Evolutionary conservation across 1,140 invertebrate species (phyloP), one percentile per base, ranked within the genome.

Genomic region (Neuroterus valhalla): DNA sequence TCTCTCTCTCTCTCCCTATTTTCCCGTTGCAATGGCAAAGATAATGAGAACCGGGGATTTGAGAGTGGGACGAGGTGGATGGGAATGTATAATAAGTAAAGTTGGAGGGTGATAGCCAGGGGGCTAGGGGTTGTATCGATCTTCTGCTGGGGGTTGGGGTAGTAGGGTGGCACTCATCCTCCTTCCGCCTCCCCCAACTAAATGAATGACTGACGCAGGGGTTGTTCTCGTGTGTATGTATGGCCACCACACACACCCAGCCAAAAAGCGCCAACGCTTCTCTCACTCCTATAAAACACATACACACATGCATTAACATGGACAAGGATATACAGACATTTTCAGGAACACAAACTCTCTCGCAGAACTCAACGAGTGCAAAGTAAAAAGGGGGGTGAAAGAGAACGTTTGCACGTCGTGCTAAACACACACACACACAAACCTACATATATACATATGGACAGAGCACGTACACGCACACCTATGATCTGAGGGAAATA

Each of bases 31-130:
- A 84, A 84, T 85, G 88, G 90, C 89, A 92, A 92, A 92, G 91
- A 92, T 92, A 88, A 91, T 91, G 91, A 89, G 87, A 89, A 88
- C 87, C 87, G 88, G 86, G 81, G 80, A 85, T 86, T 86, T 81
- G 83, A 85, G 78, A 76, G 80, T 78, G 75, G 78, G 66, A 71
- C 62, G 83, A 81, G 86, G 82, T 81, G 79, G 81, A 78, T 79
- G 77, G 78, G 78, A 83, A 82, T 88, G 84, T 84, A 84, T 87
- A 84, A 85, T 86, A 83, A 84, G 82, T 84, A 84, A 84, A 85
- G 87, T 85, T 85, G 82, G 82, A n/a, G 31, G 83, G 78, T 83
- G 79, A 81, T 83, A 80, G 79, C 71, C 70, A 80, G 80, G 79
- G 88, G n/a, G 89, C 87, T 87, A 88, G 87, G 89, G 89, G 87